Conservation (phyloP, 2,797 vertebrate genomes). For the Pyrocephalus nanus region DNA sequence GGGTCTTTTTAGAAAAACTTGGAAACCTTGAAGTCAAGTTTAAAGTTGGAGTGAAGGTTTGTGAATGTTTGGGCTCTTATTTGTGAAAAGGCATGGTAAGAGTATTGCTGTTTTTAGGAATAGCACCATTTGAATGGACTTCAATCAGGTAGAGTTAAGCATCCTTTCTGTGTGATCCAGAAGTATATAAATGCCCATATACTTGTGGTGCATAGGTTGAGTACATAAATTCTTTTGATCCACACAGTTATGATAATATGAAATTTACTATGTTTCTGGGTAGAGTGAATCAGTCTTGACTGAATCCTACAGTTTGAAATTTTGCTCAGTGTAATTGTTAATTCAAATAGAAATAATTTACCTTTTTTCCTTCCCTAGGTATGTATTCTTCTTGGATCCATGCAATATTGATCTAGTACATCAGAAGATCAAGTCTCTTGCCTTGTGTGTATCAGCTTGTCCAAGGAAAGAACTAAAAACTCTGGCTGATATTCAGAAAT, state of each 20-base stretch:
- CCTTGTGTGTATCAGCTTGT: slow-evolving; percentile 92
- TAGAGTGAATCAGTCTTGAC: not conserved
- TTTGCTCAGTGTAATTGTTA: not conserved
- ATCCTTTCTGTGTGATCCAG: not conserved
- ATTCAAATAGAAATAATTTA: not conserved
- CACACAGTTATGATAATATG: not conserved
- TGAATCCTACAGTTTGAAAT: not conserved
- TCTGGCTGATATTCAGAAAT: slow-evolving; percentile 88
- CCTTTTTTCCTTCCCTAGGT: slow-evolving; percentile 77
- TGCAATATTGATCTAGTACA: slow-evolving; percentile 94
- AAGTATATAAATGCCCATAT: not conserved
- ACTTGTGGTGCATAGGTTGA: not conserved
- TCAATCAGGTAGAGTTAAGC: not conserved
- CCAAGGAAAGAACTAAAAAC: slow-evolving; percentile 87
- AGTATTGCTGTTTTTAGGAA: not conserved
- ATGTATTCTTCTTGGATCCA: slow-evolving; percentile 96
- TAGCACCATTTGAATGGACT: not conserved
- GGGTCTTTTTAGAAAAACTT: not conserved
- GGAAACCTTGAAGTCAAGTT: not conserved
- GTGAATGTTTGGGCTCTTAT: not conserved
- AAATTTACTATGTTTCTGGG: not conserved
- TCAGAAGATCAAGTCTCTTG: slow-evolving; percentile 90
- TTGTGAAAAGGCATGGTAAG: not conserved
- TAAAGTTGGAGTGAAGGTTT: not conserved
- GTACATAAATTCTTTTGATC: not conserved